Evolutionary conservation across 2,113 vertebrate species (phyloP), one percentile per base, ranked within the genome.

Genomic region (Trachemys scripta): DNA sequence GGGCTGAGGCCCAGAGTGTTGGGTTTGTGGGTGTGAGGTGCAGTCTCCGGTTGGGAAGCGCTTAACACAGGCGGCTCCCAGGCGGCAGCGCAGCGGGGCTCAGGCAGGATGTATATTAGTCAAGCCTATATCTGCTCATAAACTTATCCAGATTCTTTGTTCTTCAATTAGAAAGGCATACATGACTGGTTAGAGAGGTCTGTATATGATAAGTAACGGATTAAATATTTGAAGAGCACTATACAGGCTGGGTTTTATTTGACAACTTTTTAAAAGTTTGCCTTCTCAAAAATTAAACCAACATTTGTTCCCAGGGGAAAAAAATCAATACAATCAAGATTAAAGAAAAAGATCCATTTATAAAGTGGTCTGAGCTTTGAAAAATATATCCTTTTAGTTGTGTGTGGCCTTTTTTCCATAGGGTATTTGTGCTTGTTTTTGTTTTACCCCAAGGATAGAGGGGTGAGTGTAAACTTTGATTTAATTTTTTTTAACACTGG

Each of bases 281-380:
- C 22, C 19, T 72, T 69, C 16, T 1, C 75, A 2, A 4, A 54
- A 81, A 92, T 56, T 82, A 82, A 88, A 81, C 2, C 9, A 45
- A 10, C 84, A 12, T 89, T 96, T 94, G 89, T 10, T 45, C 19
- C 20, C 42, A 83, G 80, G 57, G 80, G 53, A 84, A 53, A 54
- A 87, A 49, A 88, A 17, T 10, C 9, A 96, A 90, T 90, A 56
- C 89, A 81, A 87, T 54, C 20, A 93, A 86, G 27, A 79, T 92
- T 8, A 93, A 75, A 92, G n/a, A 57, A 94, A 92, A 86, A 69
- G 65, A 79, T 16, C 76, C 10, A 56, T 91, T 38, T 24, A 85
- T 78, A 81, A 90, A 82, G n/a, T 82, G 13, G 13, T 19, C 82
- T 94, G 50, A 35, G 5, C 29, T 96, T 72, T 4, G 79, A 88